These are phyloP conservation scores for Myrmecophaga tridactyla DNA, from an alignment of 2,113 vertebrate genomes.

Conservation along the genomic window DNA sequence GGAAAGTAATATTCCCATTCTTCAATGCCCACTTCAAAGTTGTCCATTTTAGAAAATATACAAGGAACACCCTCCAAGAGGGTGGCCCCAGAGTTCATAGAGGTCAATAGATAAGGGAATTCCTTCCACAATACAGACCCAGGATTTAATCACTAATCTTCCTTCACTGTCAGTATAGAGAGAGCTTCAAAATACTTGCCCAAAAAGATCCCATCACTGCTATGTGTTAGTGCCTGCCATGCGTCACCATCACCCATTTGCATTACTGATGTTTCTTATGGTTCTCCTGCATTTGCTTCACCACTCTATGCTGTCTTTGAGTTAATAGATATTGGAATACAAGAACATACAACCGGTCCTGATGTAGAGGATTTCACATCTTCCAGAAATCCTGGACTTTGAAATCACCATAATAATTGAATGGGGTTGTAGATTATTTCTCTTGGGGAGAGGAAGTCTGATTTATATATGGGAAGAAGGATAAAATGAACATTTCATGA, in stretches of 20 bases:
- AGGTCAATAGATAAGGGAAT: not conserved
- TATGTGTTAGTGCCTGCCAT: not conserved
- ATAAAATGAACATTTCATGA: not conserved
- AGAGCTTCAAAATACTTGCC: not conserved
- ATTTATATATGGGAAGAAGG: not conserved
- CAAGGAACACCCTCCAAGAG: not conserved
- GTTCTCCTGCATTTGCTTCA: not conserved
- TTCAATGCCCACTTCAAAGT: not conserved
- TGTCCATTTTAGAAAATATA: not conserved
- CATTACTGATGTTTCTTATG: not conserved
- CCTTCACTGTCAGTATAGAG: not conserved
- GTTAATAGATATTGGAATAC: not conserved
- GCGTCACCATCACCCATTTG: not conserved
- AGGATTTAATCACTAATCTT: not conserved
- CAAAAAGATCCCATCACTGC: not conserved
- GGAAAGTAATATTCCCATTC: not conserved
- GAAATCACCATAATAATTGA: not conserved
- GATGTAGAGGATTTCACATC: not conserved
- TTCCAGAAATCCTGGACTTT: not conserved
- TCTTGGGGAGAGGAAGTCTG: not conserved
- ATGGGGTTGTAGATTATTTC: not conserved
- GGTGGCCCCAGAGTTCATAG: not conserved
- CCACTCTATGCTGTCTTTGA: not conserved
- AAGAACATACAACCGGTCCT: not conserved
- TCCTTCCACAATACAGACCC: not conserved